Percentiles rank a stretch among this genome's conserved stretches.
Evolutionary conservation across 64 coral and sea anemone genomes (phyloP).

Genomic region (Montipora efflorescens): DNA sequence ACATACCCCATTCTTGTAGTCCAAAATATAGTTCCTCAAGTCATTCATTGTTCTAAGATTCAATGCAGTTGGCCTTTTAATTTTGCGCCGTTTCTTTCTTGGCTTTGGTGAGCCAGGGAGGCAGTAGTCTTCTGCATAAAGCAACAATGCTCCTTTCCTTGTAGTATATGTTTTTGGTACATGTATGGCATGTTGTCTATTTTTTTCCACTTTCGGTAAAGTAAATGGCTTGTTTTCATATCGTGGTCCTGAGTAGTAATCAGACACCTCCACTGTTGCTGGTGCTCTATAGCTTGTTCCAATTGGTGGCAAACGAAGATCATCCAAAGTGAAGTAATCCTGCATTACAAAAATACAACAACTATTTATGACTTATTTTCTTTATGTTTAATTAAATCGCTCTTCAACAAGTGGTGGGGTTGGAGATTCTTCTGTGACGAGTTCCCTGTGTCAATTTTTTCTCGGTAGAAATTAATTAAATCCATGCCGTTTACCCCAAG

Average conservation of each 20-base stretch:
- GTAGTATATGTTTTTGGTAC: slow-evolving; percentile 96
- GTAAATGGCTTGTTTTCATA: slow-evolving; percentile 71
- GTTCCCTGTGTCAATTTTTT: too few species aligned
- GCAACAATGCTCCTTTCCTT: slow-evolving; percentile 89
- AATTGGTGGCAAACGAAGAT: slow-evolving; percentile 77
- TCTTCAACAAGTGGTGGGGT: too few species aligned
- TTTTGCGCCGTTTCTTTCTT: slow-evolving; percentile 76
- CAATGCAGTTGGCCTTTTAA: slow-evolving; percentile 63
- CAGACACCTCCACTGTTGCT: neutral
- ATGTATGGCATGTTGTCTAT: neutral
- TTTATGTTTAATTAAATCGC: too few species aligned
- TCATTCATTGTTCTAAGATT: slow-evolving; percentile 85
- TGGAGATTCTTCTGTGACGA: too few species aligned
- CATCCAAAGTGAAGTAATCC: slow-evolving; percentile 79
- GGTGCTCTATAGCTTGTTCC: slow-evolving; percentile 32
- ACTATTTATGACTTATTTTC: neutral
- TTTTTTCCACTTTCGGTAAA: slow-evolving; percentile 72
- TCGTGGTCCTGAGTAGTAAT: slow-evolving; percentile 13
- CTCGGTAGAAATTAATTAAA: too few species aligned
- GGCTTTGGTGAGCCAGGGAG: slow-evolving; percentile 87
- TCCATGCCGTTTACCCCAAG: too few species aligned
- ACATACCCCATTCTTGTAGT: slow-evolving; percentile 98
- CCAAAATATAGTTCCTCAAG: slow-evolving; percentile 80
- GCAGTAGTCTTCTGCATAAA: slow-evolving; percentile 94
- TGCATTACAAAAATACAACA: neutral